Evolutionary conservation across 2,797 vertebrate genomes (phyloP), one percentile per base, ranked within the genome.

Genomic region (Hippoglossus hippoglossus): DNA sequence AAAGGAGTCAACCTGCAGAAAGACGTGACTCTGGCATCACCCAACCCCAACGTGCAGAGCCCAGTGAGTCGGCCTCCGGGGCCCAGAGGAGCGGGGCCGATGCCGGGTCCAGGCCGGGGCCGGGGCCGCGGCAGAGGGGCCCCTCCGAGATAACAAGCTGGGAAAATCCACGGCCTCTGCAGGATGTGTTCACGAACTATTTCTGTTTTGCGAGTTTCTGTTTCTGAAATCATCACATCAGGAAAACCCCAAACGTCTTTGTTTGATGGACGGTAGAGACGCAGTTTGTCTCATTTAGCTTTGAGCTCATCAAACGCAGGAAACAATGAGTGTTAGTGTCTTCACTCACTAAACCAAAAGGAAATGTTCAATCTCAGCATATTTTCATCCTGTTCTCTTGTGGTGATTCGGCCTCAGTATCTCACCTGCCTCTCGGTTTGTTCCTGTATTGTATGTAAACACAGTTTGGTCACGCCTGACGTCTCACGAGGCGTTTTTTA

Each of bases 1-100:
- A 92, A 85, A 77, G 91, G 84, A 0, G 86, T 92, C 5, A 81
- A 82, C 0, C 1, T 93, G 3, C 78, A 95, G 50, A 93, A 91
- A 73, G 91, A 94, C 18, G 85, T 93, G 52, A 60, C 83, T 0
- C 80, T 94, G 47, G 68, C 85, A 0, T 86, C 86, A 0, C 80
- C 92, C 0, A 95, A 95, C 74, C 86, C 89, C 0, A 88, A 91
- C 2, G 41, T 46, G 18, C 89, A 80, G 0, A 71, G 83, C 11
- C 91, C 94, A 0, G 73, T 94, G 36, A 93, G 83, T 56, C 93
- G 68, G 47, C 81, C 93, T 0, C 91, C 87, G 0, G 82, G 85
- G 2, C 74, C 79, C 0, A 88, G 91, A 34, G 11, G 87, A 19
- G 6, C 79, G 0, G 79, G 86, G 26, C 81, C 81, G 0, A 74